Base-by-base conservation (phyloP, 2,797 vertebrate genomes). In the Smutsia gigantea region DNA sequence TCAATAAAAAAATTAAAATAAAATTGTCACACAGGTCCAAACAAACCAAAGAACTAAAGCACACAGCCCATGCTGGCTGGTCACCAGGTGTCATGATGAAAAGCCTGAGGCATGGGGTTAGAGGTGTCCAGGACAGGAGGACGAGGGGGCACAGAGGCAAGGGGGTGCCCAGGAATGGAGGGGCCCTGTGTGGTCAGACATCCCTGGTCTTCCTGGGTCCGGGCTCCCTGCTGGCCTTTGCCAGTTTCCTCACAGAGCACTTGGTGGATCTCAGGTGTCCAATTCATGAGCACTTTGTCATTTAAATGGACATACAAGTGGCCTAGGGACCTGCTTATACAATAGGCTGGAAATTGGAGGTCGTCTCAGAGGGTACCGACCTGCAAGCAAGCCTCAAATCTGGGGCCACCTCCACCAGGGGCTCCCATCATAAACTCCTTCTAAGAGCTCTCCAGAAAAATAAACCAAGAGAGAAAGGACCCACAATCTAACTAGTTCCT, bases 21-120 rank as follows among this genome's bases (percentile, higher is more conserved):
- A 27, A 82, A 74, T 37, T 64, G 42, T 53, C 75, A 87, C 55
- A 31, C 0, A 31, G 84, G 31, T 79, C 71, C 31, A 84, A 79
- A 87, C 27, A 68, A 39, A 78, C 15, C 61, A 64, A 88, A 27
- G n/a, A 14, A 25, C 18, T 37, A 25, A 66, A 39, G 31, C 0
- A 4, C 4, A 49, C 27, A 25, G 13, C 46, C 42, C 25, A 66
- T 0, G 55, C 34, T 1, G 37, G 29, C 13, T 0, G 39, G 64
- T 42, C 1, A 7, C 63, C 37, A 14, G n/a, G 83, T 4, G 11
- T 68, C 74, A 39, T 19, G 9, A 42, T 4, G 21, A 39, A 46
- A 21, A 9, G 49, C 37, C 8, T 2, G 46, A 39, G 61, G 29
- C 13, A 3, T 21, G 66, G n/a, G 34, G 55, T 55, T 21, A 12